phyloP scores from a whole-genome alignment of 2,113 vertebrate genomes.

The Saimiri boliviensis region DNA sequence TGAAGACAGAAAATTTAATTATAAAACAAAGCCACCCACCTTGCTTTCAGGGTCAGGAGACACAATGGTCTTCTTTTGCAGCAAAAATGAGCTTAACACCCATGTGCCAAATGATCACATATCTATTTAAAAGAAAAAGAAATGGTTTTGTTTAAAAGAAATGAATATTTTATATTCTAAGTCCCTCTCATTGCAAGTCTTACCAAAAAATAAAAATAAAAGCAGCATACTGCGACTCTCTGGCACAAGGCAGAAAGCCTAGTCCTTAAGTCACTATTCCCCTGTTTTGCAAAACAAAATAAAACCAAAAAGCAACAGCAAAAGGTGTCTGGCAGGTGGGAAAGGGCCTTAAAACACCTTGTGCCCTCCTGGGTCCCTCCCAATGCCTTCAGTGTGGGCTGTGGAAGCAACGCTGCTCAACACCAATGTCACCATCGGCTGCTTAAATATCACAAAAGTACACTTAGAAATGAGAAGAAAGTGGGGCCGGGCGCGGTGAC shows the following conservation, averaged over 20 bases:
- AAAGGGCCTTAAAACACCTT: conserved; percentile 45
- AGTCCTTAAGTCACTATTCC: conserved; percentile 19
- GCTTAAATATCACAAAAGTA: conserved; percentile 75
- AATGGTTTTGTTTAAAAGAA: conserved; percentile 68
- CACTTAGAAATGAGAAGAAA: conserved; percentile 70
- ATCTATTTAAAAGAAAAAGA: conserved; percentile 48
- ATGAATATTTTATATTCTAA: conserved; percentile 72
- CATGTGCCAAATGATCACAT: conserved; percentile 71
- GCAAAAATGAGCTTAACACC: conserved; percentile 80
- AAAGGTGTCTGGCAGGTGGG: neutral
- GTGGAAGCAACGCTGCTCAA: conserved; percentile 12
- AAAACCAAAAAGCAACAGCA: conserved; percentile 23
- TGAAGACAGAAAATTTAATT: conserved; percentile 76
- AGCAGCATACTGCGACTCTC: conserved; percentile 55
- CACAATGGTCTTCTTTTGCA: conserved; percentile 79
- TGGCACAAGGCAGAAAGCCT: neutral
- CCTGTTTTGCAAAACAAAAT: conserved; percentile 54
- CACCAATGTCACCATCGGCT: conserved; percentile 64
- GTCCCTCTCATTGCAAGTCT: conserved; percentile 57
- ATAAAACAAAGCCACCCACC: conserved; percentile 84
- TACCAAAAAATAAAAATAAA: conserved; percentile 31
- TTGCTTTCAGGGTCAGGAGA: conserved; percentile 83
- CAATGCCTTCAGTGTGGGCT: conserved; percentile 40
- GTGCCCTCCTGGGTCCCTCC: conserved; percentile 37
- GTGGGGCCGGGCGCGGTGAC: neutral